Percentiles rank a stretch among this genome's conserved stretches.
Conservation (phyloP, 2,113 vertebrate genomes). For the Emydocephalus ijimae region DNA sequence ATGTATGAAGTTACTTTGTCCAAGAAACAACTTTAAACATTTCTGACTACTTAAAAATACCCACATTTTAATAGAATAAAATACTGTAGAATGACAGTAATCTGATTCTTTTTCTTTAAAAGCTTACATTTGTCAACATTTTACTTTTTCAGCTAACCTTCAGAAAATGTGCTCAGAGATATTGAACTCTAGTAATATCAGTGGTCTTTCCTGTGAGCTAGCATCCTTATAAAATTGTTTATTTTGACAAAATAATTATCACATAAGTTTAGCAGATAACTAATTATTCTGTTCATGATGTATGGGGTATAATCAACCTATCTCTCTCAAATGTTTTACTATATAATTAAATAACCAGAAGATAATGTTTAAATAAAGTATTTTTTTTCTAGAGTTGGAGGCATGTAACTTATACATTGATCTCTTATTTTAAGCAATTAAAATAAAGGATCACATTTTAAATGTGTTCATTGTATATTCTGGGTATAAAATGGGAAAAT, state of each 20-base stretch:
- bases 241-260: background rate
- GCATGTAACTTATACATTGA: slow-evolving; percentile 7
- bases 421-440: slow-evolving; percentile 5
- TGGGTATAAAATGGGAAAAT: background rate
- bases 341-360: slow-evolving; percentile 27
- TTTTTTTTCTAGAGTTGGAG: background rate
- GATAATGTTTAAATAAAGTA: slow-evolving; percentile 16
- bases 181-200: background rate
- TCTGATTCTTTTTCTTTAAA: background rate
- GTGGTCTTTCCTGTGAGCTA: background rate
- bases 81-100: background rate
- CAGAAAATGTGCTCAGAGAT: background rate
- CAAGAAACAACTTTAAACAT: background rate
- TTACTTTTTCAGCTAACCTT: background rate
- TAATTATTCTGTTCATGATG: slow-evolving; percentile 9
- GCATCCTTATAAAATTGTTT: background rate
- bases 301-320: background rate
- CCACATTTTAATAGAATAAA: background rate
- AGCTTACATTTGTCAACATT: background rate
- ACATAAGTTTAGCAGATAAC: background rate
- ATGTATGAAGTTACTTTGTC: background rate
- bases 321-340: background rate
- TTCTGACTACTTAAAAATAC: background rate
- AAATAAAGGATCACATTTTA: background rate
- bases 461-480: background rate